Evolutionary conservation across 2,888 invertebrate species (phyloP).

Genomic region (Apantesis nais): DNA sequence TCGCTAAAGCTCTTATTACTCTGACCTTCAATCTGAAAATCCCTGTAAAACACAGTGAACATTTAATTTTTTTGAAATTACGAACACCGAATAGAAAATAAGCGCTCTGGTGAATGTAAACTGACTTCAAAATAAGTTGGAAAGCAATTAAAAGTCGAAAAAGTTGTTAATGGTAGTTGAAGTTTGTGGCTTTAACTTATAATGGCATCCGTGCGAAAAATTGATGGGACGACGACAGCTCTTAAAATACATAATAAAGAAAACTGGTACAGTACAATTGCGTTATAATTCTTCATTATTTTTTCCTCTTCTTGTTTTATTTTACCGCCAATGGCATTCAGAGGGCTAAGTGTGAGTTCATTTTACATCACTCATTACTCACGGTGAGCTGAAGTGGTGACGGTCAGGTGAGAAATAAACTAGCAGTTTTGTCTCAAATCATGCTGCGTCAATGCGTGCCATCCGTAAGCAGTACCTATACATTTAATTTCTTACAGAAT

Average conservation of each 20-base stretch:
- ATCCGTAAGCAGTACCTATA: too few species aligned
- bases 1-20: not conserved
- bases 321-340: not conserved
- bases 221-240: not conserved
- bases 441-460: too few species aligned
- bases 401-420: too few species aligned
- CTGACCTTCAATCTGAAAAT: not conserved
- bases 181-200: constrained; percentile 13
- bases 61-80: too few species aligned
- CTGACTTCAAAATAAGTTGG: constrained; percentile 7
- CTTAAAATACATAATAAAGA: not conserved
- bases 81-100: not conserved
- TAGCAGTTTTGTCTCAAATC: too few species aligned
- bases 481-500: too few species aligned
- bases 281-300: not conserved
- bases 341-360: too few species aligned
- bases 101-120: not conserved
- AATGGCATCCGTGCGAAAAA: constrained; percentile 6
- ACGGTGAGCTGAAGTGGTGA: too few species aligned
- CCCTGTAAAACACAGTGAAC: not conserved
- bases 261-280: not conserved
- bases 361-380: too few species aligned
- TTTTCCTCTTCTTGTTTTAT: not conserved
- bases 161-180: constrained; percentile 12
- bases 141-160: constrained; percentile 22